phyloP scores from a whole-genome alignment of 92 coral and sea anemone species.

The Parazoanthus atlanticus region DNA sequence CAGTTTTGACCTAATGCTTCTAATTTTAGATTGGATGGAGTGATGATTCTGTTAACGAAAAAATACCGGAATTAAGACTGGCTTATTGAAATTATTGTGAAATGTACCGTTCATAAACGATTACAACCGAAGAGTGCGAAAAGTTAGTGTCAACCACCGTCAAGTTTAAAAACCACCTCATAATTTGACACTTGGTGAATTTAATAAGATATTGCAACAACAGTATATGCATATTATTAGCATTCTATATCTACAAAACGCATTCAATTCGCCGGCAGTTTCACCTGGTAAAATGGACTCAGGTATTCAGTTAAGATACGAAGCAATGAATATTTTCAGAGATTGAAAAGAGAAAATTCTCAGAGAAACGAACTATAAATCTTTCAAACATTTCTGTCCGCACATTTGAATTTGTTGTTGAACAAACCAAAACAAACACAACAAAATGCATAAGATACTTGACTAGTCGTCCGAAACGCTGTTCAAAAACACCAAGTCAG shows the following conservation, averaged over 20 bases:
- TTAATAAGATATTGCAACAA: no score
- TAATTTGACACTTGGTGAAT: neutral
- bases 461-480: conserved; percentile 21
- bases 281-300: neutral
- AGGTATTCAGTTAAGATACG: neutral
- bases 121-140: neutral
- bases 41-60: neutral
- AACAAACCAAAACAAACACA: neutral
- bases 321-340: neutral
- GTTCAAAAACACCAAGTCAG: neutral
- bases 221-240: neutral
- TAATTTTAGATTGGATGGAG: neutral
- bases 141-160: neutral
- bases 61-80: neutral
- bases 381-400: no score
- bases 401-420: neutral
- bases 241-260: neutral
- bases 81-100: neutral
- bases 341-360: neutral
- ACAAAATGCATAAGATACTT: neutral
- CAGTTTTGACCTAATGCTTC: neutral
- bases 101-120: neutral
- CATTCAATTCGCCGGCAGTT: neutral
- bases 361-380: neutral
- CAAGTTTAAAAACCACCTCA: neutral